Evolutionary conservation across 2,888 invertebrate genomes (phyloP), one percentile per base, ranked within the genome.

Genomic region (Gisinianus flammeolus): DNA sequence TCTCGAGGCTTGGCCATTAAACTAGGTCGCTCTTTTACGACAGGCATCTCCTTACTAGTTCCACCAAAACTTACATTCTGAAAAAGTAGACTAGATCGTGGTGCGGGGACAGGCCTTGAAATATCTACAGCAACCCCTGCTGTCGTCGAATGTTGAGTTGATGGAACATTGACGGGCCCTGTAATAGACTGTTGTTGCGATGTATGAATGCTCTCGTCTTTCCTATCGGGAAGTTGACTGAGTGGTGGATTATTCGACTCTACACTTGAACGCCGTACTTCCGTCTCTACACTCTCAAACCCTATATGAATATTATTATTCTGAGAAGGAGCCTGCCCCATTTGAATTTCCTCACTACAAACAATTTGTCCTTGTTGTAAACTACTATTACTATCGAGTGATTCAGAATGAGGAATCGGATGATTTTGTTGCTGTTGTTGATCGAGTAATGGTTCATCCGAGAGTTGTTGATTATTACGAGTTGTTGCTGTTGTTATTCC

Each of bases 1-100:
- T 83, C 83, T 68, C 82, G 71, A 0, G 83, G 83, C 64, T 83
- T 83, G 22, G 83, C 83, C 80, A 80, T 82, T 22, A 83, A 70
- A 6, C 79, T 79, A n/a, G 83, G 83, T 26, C 81, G 76, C 52
- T 82, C 83, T 62, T 80, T 76, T 0, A 79, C 79, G 19, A 77
- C 44, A 5, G 81, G 80, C 12, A 78, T 64, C 19, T 72, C 72
- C 26, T 77, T 77, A 16, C 79, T 79, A 28, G 67, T 78, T 0
- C n/a, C 8, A 8, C 22, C 4, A 52, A 33, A 3, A 67, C 56
- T 35, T 35, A 28, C 33, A 26, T 28, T 77, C 10, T 30, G 10
- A 2, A 52, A 56, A 30, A 79, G 72, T 58, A 83, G 77, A 79
- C 81, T 81, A 58, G 82, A 77, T n/a, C 83, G 52, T n/a, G 83